phyloP scores from a whole-genome alignment of 2,888 invertebrate genomes.

The Sarcophaga carnaria region DNA sequence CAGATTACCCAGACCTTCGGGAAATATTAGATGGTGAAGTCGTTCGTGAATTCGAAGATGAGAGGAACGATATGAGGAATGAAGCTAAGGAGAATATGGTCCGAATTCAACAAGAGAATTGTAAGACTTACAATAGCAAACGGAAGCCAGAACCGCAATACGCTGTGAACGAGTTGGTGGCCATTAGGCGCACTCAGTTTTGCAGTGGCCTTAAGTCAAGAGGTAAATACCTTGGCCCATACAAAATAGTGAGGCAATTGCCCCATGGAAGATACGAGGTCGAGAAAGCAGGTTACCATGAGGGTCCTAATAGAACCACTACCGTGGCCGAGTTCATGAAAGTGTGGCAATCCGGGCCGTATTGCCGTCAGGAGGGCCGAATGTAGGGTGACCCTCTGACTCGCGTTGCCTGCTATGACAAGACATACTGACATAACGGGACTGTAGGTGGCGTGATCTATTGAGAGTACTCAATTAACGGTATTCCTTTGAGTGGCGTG shows the following conservation, averaged over 20 bases:
- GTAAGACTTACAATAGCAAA: slow-evolving; percentile 7
- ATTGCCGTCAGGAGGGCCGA: too few species aligned
- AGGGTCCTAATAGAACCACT: slow-evolving; percentile 18
- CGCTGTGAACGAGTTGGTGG: too few species aligned
- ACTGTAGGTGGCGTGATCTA: too few species aligned
- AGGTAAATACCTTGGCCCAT: slow-evolving; percentile 29
- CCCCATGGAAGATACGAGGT: slow-evolving; percentile 8
- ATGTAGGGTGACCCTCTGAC: too few species aligned
- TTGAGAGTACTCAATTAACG: too few species aligned
- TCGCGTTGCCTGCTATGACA: too few species aligned
- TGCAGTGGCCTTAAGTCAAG: too few species aligned
- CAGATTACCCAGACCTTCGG: slow-evolving; percentile 32
- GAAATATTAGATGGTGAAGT: slow-evolving; percentile 38
- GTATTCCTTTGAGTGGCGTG: too few species aligned
- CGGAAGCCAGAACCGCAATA: slow-evolving; percentile 20
- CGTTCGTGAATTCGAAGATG: not conserved
- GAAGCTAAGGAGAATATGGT: slow-evolving; percentile 8
- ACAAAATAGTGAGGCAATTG: slow-evolving; percentile 25
- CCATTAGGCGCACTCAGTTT: too few species aligned
- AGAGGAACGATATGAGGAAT: not conserved
- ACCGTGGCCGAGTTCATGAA: slow-evolving; percentile 39
- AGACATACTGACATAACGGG: too few species aligned
- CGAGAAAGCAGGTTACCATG: slow-evolving; percentile 35
- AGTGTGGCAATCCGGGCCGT: not conserved
- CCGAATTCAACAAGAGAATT: slow-evolving; percentile 15